Base-by-base conservation (phyloP, 2,888 invertebrate species). In the Hydropsyche betteni region DNA sequence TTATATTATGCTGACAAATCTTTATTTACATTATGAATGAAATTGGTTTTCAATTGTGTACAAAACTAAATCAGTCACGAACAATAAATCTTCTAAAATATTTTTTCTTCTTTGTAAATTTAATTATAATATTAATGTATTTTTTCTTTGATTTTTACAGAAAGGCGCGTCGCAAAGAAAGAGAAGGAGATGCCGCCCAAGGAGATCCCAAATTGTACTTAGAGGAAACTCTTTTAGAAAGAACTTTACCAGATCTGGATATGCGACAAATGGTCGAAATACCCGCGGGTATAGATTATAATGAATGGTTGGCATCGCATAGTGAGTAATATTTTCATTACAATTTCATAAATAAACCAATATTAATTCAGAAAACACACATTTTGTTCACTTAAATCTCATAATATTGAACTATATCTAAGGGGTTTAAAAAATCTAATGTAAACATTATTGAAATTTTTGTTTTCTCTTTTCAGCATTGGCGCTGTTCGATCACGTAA, bases 291-390 rank as follows among this genome's bases (percentile, higher is more conserved):
- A 91, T 99, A 85, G 98, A 98, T 88, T 95, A 95, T 88, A 97
- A 98, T 88, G 99, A 99, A 90, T 99, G 99, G 99, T 92, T 99
- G 83, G 99, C 99, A 81, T 98, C 97, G 80, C 98, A 99, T 87
- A 97, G 97, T 97, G 86, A 91, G 93, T 88, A 79, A 76, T 2
- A 24, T 24, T 24, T 24, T 24, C 24, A 24, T 1, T 24, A 24
- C 24, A 24, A 24, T 24, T 24, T 24, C 24, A 24, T 24, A 24
- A 24, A 24, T 24, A 24, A 24, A 24, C 24, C 24, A 24, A 24
- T 24, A 24, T 24, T 24, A 24, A 24, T 24, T 24, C 24, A 2
- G 24, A 24, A 24, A 24, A 24, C 24, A 24, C 24, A 24, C 2
- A 24, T 24, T n/a, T 2, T 2, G 24, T 24, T 51, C 2, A 51